Evolutionary conservation across 2,888 invertebrate species (phyloP).

Genomic region (Spatulosminthurus flaviceps): DNA sequence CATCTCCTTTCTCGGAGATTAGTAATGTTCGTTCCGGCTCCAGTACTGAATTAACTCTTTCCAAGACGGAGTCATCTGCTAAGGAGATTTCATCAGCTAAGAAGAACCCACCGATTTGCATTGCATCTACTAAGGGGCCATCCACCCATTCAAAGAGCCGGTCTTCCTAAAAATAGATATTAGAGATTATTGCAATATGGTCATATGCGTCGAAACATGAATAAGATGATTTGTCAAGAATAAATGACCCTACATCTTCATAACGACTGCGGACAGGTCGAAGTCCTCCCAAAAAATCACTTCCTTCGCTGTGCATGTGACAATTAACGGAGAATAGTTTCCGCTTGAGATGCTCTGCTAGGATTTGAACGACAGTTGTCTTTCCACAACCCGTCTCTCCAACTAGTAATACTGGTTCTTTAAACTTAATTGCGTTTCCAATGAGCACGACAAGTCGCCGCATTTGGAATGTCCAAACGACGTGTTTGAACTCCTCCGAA

Average conservation of each 20-base stretch:
- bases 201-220: neutral
- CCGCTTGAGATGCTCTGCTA: slow-evolving; percentile 78
- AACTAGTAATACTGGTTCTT: slow-evolving; percentile 93
- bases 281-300: slow-evolving; percentile 95
- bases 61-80: slow-evolving; percentile 97
- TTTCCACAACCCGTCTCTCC: slow-evolving; percentile 99
- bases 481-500: slow-evolving; percentile 75
- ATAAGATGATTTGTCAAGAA: neutral
- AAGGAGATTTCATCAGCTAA: slow-evolving; percentile 98
- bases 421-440: slow-evolving; percentile 84
- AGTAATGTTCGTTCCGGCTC: slow-evolving; percentile 91
- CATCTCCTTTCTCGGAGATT: slow-evolving; percentile 86
- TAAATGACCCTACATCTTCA: slow-evolving; percentile 41
- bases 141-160: slow-evolving; percentile 97
- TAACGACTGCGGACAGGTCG: slow-evolving; percentile 81
- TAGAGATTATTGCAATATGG: neutral
- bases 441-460: slow-evolving; percentile 73
- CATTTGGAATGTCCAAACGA: slow-evolving; percentile 96
- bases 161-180: slow-evolving; percentile 47
- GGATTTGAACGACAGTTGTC: slow-evolving; percentile 92
- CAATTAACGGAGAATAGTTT: slow-evolving; percentile 88
- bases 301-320: slow-evolving; percentile 98
- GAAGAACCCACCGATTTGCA: slow-evolving; percentile 87
- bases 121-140: slow-evolving; percentile 91
- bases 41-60: slow-evolving; percentile 93